Evolutionary conservation across 2,113 vertebrate genomes (phyloP).

Genomic region (Balaeniceps rex): DNA sequence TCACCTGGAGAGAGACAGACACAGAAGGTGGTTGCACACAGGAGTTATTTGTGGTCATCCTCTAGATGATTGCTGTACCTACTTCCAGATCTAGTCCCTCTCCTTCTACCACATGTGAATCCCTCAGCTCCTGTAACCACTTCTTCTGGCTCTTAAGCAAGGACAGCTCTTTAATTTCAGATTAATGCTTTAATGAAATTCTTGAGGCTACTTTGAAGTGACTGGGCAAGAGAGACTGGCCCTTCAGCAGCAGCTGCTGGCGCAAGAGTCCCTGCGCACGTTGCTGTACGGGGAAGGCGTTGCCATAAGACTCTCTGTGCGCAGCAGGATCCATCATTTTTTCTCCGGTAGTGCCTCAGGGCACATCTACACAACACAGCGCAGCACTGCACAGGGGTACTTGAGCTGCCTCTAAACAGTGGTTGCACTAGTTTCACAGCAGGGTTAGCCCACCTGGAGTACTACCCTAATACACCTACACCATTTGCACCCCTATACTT

Average conservation of each 20-base stretch:
- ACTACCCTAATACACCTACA: background rate
- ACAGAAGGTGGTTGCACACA: background rate
- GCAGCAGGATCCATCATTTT: background rate
- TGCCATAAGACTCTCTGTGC: background rate
- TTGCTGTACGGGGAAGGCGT: background rate
- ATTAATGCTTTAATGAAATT: background rate
- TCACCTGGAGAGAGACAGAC: background rate
- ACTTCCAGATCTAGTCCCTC: background rate
- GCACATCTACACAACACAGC: background rate
- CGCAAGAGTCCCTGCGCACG: background rate
- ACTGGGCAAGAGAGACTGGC: background rate
- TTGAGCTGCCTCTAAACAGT: background rate
- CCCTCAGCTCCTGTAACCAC: background rate
- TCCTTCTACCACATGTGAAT: background rate
- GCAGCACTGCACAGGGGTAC: background rate
- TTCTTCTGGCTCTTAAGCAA: background rate
- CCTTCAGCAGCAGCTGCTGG: background rate
- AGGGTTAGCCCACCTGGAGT: background rate
- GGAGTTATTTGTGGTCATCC: background rate
- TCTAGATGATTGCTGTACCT: background rate
- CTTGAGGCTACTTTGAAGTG: slow-evolving; percentile 21
- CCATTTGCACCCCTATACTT: background rate
- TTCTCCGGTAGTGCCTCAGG: background rate
- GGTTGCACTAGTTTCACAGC: background rate
- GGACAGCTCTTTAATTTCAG: background rate